These are phyloP conservation scores for Rutpela maculata DNA, from an alignment of 2,888 invertebrate genomes.

Conservation along the genomic window DNA sequence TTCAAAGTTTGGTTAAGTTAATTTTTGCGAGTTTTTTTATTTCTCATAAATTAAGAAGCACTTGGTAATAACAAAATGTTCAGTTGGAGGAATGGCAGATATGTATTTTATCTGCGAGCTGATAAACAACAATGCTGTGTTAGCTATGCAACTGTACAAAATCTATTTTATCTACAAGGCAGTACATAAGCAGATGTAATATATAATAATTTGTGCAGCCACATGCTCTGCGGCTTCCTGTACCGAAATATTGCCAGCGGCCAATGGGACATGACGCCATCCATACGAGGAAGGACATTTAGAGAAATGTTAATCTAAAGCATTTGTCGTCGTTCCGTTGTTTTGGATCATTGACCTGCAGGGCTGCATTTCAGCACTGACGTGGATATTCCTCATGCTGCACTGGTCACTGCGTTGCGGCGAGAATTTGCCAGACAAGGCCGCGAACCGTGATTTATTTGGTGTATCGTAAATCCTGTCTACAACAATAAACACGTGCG, in stretches of 20 bases:
- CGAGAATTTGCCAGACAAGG: slow-evolving; percentile 12
- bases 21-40: no score
- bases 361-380: slow-evolving; percentile 19
- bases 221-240: slow-evolving; percentile 28
- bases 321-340: slow-evolving; percentile 11
- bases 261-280: slow-evolving; percentile 25
- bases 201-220: slow-evolving; percentile 50
- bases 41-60: no score
- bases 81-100: no score
- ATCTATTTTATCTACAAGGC: no score
- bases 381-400: slow-evolving; percentile 24
- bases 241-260: slow-evolving; percentile 8
- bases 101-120: no score
- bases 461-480: slow-evolving; percentile 29
- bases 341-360: slow-evolving; percentile 29
- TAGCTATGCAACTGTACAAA: no score
- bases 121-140: no score
- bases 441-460: slow-evolving; percentile 31
- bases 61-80: no score
- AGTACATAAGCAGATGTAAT: slow-evolving; percentile 48
- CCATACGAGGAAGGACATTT: slow-evolving; percentile 23
- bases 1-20: no score
- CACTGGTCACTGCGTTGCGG: slow-evolving; percentile 24
- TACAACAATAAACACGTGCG: slow-evolving; percentile 34
- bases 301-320: slow-evolving; percentile 31